Percentiles rank a stretch among this genome's conserved stretches.
Conservation (phyloP, 2,888 invertebrate species). For the Darwinula stevensoni region DNA sequence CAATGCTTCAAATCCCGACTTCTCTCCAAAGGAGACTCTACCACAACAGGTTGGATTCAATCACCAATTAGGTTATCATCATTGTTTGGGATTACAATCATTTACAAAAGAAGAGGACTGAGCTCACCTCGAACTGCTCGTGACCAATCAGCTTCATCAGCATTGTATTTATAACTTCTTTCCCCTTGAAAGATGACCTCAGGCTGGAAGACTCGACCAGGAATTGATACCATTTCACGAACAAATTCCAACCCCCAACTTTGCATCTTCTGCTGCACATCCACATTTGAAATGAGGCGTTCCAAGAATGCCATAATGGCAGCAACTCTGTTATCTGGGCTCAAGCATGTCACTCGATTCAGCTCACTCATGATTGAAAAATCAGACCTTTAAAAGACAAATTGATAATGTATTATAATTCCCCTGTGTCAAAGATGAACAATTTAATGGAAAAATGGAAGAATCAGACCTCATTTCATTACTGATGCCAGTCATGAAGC, state of each 20-base stretch:
- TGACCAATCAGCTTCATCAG: slow-evolving; percentile 40
- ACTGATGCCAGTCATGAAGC: slow-evolving; percentile 48
- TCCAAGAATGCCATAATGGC: slow-evolving; percentile 33
- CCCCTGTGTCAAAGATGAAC: no score
- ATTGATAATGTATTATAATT: no score
- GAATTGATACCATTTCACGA: slow-evolving; percentile 26
- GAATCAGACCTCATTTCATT: slow-evolving; percentile 27
- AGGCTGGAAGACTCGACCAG: slow-evolving; percentile 30
- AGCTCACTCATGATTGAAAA: slow-evolving; percentile 34
- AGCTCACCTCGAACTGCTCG: slow-evolving; percentile 26
- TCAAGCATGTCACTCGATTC: slow-evolving; percentile 38
- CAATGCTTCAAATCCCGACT: no score
- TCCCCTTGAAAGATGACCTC: slow-evolving; percentile 25
- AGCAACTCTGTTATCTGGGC: slow-evolving; percentile 30
- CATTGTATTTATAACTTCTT: slow-evolving; percentile 4
- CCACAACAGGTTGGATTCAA: no score
- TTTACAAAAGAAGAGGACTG: no score
- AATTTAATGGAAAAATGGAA: no score
- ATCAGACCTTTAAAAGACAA: no score
- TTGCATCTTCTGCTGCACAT: slow-evolving; percentile 17
- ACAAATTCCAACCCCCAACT: slow-evolving; percentile 42
- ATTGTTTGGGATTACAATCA: no score
- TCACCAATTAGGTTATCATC: no score
- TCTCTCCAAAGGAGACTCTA: no score
- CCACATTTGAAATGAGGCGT: slow-evolving; percentile 23